These are phyloP conservation scores for Hypanus sabinus DNA, from an alignment of 2,113 vertebrate species.

Conservation along the genomic window DNA sequence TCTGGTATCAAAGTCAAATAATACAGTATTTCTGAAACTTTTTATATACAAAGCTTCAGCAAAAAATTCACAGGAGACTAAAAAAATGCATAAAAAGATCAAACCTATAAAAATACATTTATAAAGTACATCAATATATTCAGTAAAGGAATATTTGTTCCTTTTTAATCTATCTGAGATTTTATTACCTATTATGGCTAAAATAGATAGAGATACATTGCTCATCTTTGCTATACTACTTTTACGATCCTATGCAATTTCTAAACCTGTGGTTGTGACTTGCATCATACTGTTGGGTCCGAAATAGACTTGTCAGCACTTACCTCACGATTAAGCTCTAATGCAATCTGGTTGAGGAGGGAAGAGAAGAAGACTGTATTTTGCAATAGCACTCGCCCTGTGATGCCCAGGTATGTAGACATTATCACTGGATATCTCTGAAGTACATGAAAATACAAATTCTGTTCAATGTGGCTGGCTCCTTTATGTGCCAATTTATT, in stretches of 20 bases:
- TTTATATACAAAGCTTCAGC: background rate
- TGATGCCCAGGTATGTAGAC: conserved; percentile 88
- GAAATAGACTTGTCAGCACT: conserved; percentile 40
- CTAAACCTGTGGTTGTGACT: background rate
- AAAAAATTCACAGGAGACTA: background rate
- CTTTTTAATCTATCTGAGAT: background rate
- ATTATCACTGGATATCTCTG: conserved; percentile 92
- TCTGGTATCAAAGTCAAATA: background rate
- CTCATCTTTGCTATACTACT: background rate
- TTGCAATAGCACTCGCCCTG: conserved; percentile 84
- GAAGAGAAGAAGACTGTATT: conserved; percentile 85
- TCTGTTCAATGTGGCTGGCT: background rate
- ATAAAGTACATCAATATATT: background rate
- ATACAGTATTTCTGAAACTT: background rate
- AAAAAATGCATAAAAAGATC: background rate
- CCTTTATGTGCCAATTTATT: background rate
- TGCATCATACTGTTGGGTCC: background rate
- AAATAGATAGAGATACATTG: background rate
- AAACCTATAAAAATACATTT: background rate
- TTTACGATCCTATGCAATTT: background rate
- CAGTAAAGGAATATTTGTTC: background rate
- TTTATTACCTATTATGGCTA: background rate
- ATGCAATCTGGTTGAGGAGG: conserved; percentile 79
- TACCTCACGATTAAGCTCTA: conserved; percentile 82
- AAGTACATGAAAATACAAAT: conserved; percentile 24